phyloP scores from a whole-genome alignment of 2,797 vertebrate species.

The Cirrhinus mrigala region DNA sequence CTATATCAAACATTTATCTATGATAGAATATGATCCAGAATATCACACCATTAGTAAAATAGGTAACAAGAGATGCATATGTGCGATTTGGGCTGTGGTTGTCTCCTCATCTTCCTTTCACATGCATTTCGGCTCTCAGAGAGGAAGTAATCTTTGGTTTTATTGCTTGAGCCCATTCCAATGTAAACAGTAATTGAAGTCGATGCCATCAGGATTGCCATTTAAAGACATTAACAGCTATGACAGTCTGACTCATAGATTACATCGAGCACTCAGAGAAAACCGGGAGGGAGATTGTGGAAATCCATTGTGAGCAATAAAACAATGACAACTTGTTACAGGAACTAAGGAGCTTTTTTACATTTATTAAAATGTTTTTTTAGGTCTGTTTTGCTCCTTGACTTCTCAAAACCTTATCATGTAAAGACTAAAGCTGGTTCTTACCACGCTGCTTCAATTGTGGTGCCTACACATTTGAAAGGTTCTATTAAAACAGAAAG shows the following conservation, averaged over 20 bases:
- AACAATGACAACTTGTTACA: slow-evolving; percentile 26
- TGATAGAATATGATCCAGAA: background rate
- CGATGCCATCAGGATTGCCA: slow-evolving; percentile 53
- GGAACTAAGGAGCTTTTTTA: slow-evolving; percentile 26
- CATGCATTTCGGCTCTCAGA: slow-evolving; percentile 1
- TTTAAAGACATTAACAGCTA: slow-evolving; percentile 61
- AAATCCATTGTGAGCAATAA: slow-evolving; percentile 19
- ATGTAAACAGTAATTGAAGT: slow-evolving; percentile 58
- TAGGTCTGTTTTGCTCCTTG: slow-evolving; percentile 5
- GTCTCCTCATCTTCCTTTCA: slow-evolving; percentile 3
- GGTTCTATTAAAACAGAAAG: background rate
- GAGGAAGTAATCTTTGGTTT: slow-evolving; percentile 52
- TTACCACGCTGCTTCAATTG: background rate
- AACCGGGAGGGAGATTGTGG: slow-evolving; percentile 4
- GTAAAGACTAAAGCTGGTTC: background rate
- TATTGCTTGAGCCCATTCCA: slow-evolving; percentile 57
- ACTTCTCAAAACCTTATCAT: no score
- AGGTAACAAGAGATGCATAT: background rate
- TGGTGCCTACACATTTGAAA: background rate
- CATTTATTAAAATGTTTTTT: background rate
- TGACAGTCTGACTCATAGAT: slow-evolving; percentile 42
- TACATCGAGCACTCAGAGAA: slow-evolving; percentile 42
- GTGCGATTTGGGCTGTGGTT: background rate
- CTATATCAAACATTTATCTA: background rate
- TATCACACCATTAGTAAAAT: background rate